A percentile compares a stretch with the other conserved stretches of the same genome.
Conservation (phyloP, 2,888 invertebrate genomes). For the Drosophila nr. perissopoda region DNA sequence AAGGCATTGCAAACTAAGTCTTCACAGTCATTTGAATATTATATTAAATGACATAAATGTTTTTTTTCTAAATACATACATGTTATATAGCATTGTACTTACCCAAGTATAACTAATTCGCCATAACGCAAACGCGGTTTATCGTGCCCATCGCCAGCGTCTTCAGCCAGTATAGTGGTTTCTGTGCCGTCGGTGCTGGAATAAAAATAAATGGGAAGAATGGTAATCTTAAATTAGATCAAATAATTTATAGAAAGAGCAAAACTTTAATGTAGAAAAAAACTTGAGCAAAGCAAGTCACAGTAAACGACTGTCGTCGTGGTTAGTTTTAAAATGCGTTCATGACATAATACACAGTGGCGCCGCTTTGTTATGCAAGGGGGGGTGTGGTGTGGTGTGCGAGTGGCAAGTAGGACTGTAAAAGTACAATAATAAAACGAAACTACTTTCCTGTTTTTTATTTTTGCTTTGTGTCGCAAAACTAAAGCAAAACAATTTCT, state of each 20-base stretch:
- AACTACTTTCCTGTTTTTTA: slow-evolving; percentile 14
- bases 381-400: not conserved
- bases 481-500: slow-evolving; percentile 42
- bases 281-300: not conserved
- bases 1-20: not conserved
- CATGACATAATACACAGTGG: slow-evolving; percentile 38
- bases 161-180: slow-evolving; percentile 91
- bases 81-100: slow-evolving; percentile 82
- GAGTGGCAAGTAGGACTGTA: slow-evolving; percentile 14
- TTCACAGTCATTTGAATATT: not conserved
- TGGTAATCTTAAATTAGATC: slow-evolving; percentile 16
- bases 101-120: slow-evolving; percentile 97
- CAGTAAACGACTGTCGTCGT: not conserved
- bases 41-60: not conserved
- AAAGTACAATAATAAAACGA: slow-evolving; percentile 46
- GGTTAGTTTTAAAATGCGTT: slow-evolving; percentile 6
- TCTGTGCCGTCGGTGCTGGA: slow-evolving; percentile 88
- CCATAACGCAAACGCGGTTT: slow-evolving; percentile 95
- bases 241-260: not conserved
- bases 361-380: slow-evolving; percentile 48
- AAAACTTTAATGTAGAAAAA: not conserved
- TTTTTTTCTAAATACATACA: not conserved
- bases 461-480: slow-evolving; percentile 13
- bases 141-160: slow-evolving; percentile 90
- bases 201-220: slow-evolving; percentile 45